phyloP scores from a whole-genome alignment of 1,140 invertebrate species.

The Anadara kagoshimensis region DNA sequence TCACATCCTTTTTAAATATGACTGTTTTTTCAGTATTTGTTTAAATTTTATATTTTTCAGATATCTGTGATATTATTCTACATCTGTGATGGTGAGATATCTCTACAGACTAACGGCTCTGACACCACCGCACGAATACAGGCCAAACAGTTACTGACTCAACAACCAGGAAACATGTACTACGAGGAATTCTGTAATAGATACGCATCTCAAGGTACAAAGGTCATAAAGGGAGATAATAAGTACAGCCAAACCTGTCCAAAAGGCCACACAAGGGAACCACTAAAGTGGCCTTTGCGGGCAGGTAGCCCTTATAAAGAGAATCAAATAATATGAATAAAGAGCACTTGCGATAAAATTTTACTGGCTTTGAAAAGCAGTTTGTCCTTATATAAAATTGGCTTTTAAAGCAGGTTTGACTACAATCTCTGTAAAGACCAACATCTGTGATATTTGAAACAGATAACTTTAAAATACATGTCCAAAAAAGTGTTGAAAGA shows the following conservation, averaged over 20 bases:
- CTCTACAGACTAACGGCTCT: conserved; percentile 86
- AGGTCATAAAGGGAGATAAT: too few species aligned
- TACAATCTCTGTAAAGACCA: neutral
- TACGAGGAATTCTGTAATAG: conserved; percentile 89
- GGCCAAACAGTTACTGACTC: conserved; percentile 83
- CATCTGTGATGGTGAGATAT: conserved; percentile 86
- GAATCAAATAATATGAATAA: too few species aligned
- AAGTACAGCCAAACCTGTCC: too few species aligned
- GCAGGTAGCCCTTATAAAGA: too few species aligned
- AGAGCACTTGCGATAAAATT: too few species aligned
- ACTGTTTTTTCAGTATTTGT: neutral
- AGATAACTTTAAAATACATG: too few species aligned
- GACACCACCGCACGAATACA: conserved; percentile 85
- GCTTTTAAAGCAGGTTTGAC: too few species aligned
- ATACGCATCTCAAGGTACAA: too few species aligned
- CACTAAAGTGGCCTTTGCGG: too few species aligned
- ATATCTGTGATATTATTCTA: conserved; percentile 88
- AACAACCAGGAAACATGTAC: conserved; percentile 90
- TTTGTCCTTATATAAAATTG: too few species aligned
- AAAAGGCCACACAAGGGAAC: too few species aligned
- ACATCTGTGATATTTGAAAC: neutral
- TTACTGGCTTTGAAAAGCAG: too few species aligned
- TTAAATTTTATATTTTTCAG: conserved; percentile 73
- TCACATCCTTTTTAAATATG: neutral
- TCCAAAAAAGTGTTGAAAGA: neutral